A percentile compares a stretch with the other conserved stretches of the same genome.
Evolutionary conservation across 1,140 invertebrate species (phyloP).

Genomic region (Drosophila repletoides): DNA sequence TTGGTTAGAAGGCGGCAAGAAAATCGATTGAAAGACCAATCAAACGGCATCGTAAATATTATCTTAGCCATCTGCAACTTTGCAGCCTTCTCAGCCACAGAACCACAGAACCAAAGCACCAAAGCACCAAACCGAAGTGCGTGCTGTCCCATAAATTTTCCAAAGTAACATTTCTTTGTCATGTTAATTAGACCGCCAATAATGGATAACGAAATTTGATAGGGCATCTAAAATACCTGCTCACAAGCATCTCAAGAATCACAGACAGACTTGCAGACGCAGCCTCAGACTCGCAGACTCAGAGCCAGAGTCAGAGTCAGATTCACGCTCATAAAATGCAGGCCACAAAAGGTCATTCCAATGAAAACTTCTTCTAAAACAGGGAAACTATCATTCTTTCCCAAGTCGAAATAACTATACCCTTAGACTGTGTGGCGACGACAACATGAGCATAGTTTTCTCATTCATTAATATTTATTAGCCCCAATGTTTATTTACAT

Average conservation of each 20-base stretch:
- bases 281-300: neutral
- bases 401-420: conserved; percentile 9
- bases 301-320: no score
- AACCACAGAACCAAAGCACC: no score
- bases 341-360: conserved; percentile 42
- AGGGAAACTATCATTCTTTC: conserved; percentile 24
- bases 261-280: neutral
- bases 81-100: no score
- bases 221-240: conserved; percentile 72
- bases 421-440: conserved; percentile 65
- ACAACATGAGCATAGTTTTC: conserved; percentile 37
- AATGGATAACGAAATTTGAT: conserved; percentile 65
- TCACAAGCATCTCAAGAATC: conserved; percentile 18
- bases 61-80: conserved; percentile 70
- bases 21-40: conserved; percentile 71
- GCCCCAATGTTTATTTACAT: conserved; percentile 20
- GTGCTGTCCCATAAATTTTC: conserved; percentile 65
- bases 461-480: conserved; percentile 48
- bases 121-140: conserved; percentile 44
- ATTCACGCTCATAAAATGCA: conserved; percentile 47
- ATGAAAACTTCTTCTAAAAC: conserved; percentile 22
- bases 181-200: conserved; percentile 81
- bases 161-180: conserved; percentile 79
- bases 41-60: conserved; percentile 78
- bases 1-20: conserved; percentile 46